These are phyloP conservation scores for Thera britannica DNA, from an alignment of 2,888 invertebrate species.

Conservation along the genomic window DNA sequence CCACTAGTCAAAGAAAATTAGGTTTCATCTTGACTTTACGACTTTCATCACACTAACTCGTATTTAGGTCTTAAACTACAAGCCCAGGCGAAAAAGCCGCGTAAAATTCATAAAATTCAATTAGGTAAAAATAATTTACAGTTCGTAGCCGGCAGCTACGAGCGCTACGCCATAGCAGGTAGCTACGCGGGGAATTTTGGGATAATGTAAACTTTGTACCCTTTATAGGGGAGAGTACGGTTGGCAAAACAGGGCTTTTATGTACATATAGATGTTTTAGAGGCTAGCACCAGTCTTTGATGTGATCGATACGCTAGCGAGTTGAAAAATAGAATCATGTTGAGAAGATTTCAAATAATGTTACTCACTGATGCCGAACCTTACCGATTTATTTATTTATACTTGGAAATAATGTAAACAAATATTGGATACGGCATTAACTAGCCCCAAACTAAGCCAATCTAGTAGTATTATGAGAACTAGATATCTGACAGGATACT, in stretches of 20 bases:
- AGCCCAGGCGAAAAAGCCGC: background rate
- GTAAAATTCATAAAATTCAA: constrained; percentile 28
- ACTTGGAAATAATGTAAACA: too few relatives aligned
- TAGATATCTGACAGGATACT: too few relatives aligned
- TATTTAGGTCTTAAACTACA: constrained; percentile 16
- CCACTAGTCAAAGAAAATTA: background rate
- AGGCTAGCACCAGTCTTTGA: background rate
- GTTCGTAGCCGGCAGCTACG: constrained; percentile 18
- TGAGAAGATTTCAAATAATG: too few relatives aligned
- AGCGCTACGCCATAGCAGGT: constrained; percentile 30
- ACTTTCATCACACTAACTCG: constrained; percentile 16
- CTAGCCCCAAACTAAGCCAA: too few relatives aligned
- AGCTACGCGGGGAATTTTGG: constrained; percentile 23
- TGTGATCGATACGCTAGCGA: background rate
- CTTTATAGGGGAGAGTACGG: constrained; percentile 20
- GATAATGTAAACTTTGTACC: constrained; percentile 21
- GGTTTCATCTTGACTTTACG: background rate
- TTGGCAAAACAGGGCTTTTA: constrained; percentile 9
- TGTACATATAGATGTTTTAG: background rate
- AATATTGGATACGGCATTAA: too few relatives aligned
- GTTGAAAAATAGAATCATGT: too few relatives aligned
- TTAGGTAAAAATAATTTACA: constrained; percentile 25
- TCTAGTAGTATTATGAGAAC: too few relatives aligned
- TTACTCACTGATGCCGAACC: too few relatives aligned
- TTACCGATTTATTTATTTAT: too few relatives aligned